These are phyloP conservation scores for Tenthredo amoena DNA, from an alignment of 2,888 invertebrate genomes.

Conservation along the genomic window DNA sequence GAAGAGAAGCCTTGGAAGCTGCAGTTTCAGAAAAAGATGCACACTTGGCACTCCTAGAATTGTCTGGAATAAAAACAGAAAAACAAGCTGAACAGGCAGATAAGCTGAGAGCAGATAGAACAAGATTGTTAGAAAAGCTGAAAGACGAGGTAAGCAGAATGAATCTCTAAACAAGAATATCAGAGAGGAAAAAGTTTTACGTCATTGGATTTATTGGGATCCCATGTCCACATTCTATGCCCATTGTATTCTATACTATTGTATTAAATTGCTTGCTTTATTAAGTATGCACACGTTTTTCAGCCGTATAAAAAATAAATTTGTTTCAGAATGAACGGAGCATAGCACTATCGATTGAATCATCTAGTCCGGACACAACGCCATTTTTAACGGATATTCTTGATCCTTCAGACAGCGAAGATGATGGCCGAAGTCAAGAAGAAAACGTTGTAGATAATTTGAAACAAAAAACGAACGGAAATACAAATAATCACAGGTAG, in stretches of 20 bases:
- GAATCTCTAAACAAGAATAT: neutral
- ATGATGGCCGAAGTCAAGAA: constrained; percentile 56
- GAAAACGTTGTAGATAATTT: constrained; percentile 56
- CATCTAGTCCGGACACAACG: constrained; percentile 62
- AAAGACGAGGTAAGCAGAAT: constrained; percentile 82
- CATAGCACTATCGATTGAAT: constrained; percentile 67
- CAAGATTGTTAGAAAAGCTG: constrained; percentile 85
- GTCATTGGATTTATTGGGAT: neutral
- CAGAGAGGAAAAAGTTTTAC: neutral
- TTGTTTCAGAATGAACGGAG: constrained; percentile 68
- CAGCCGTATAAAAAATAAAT: neutral
- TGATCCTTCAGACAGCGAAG: constrained; percentile 66
- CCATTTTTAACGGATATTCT: constrained; percentile 64
- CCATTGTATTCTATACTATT: neutral
- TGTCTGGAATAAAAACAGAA: constrained; percentile 84
- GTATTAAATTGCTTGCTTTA: neutral
- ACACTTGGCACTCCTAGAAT: constrained; percentile 90
- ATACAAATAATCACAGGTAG: constrained; percentile 63
- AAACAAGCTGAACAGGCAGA: constrained; percentile 84
- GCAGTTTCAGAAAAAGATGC: constrained; percentile 94
- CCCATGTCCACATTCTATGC: neutral
- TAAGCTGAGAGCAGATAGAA: constrained; percentile 85
- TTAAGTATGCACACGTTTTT: neutral
- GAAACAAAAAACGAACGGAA: constrained; percentile 61
- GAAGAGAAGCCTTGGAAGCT: constrained; percentile 91